Evolutionary conservation across 2,113 vertebrate genomes (phyloP).

Genomic region (Candoia aspera): DNA sequence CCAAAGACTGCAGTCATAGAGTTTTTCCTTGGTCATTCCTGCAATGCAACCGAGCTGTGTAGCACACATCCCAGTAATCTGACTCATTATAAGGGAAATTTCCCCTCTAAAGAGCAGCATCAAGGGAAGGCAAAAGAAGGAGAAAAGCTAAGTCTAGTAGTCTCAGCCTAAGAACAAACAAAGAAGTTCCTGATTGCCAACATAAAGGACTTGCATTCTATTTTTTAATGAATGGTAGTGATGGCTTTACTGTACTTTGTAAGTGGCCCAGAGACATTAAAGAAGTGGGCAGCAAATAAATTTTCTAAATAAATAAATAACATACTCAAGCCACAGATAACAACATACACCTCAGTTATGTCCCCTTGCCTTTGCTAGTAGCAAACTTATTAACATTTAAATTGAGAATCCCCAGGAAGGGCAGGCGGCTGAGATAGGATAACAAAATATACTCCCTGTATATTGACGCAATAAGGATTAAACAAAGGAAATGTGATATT

Average conservation of each 20-base stretch:
- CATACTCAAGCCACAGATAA: not conserved
- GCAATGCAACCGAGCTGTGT: not conserved
- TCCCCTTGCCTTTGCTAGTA: not conserved
- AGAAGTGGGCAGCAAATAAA: not conserved
- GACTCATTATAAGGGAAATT: not conserved
- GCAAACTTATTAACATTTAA: conserved; percentile 23
- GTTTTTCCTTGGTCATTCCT: not conserved
- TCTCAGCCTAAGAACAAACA: not conserved
- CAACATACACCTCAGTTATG: not conserved
- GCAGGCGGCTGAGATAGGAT: not conserved
- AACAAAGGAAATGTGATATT: not conserved
- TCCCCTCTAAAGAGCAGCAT: too few relatives aligned
- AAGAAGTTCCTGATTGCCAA: not conserved
- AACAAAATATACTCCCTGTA: not conserved
- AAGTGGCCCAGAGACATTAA: not conserved
- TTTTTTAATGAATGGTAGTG: not conserved
- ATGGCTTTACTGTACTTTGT: not conserved
- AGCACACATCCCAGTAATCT: not conserved
- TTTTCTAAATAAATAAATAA: not conserved
- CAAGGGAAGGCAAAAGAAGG: not conserved
- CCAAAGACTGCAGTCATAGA: not conserved
- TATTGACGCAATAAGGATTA: not conserved
- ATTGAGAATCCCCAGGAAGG: not conserved
- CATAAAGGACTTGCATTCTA: not conserved
- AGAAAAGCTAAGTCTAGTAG: not conserved